Conservation (phyloP, 1,140 invertebrate species). For the Archivesica marissinica region DNA sequence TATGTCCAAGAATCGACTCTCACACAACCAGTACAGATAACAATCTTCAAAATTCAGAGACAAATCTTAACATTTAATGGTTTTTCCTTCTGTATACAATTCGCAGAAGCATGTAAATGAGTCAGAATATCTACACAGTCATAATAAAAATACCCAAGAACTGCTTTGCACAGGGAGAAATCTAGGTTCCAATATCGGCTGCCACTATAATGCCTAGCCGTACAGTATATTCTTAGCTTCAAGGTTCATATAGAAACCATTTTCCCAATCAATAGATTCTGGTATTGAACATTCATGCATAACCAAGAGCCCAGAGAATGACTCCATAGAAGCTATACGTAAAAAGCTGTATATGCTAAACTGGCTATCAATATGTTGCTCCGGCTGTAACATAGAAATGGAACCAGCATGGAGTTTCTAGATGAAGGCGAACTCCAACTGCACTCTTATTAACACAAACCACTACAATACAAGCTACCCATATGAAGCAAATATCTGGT, state of each 20-base stretch:
- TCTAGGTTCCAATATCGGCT: neutral
- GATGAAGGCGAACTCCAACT: too few relatives aligned
- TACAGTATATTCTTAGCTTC: neutral
- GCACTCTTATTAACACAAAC: too few relatives aligned
- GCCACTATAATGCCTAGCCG: neutral
- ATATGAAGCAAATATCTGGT: too few relatives aligned
- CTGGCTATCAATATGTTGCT: too few relatives aligned
- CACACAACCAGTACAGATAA: neutral
- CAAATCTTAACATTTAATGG: neutral
- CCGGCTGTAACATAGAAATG: too few relatives aligned
- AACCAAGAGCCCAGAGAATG: too few relatives aligned
- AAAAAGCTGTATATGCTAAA: too few relatives aligned
- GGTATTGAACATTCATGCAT: slow-evolving; percentile 5
- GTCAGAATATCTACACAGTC: slow-evolving; percentile 12
- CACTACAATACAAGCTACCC: too few relatives aligned
- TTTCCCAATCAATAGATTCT: neutral
- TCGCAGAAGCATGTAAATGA: slow-evolving; percentile 6
- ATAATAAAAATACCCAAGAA: neutral
- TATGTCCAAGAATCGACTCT: too few relatives aligned
- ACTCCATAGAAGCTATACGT: too few relatives aligned
- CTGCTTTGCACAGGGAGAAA: neutral
- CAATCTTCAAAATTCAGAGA: slow-evolving; percentile 2
- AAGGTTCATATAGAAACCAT: neutral
- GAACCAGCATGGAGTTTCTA: too few relatives aligned
- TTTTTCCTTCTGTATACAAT: neutral